These are phyloP conservation scores for Aegithalos caudatus DNA, from an alignment of 2,113 vertebrate genomes.

Conservation along the genomic window DNA sequence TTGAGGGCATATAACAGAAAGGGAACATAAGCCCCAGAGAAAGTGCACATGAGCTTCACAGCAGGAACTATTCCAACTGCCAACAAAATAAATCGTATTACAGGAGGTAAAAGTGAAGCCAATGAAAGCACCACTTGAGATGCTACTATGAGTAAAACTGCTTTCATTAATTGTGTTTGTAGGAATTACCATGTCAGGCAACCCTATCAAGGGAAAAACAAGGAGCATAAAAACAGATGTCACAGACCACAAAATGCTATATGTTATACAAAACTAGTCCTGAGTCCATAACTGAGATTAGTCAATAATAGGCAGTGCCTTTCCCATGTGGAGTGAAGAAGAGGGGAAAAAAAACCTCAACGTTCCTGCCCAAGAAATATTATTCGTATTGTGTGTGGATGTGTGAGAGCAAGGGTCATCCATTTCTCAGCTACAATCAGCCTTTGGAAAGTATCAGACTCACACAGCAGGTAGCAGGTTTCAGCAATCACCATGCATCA, in stretches of 20 bases:
- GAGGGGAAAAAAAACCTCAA: background rate
- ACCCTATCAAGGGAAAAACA: background rate
- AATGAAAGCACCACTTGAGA: background rate
- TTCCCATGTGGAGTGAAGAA: background rate
- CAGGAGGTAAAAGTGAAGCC: background rate
- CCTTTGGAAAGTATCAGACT: slow-evolving; percentile 7
- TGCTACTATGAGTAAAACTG: background rate
- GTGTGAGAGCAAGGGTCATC: slow-evolving; percentile 35
- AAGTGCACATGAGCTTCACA: background rate
- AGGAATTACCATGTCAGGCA: background rate
- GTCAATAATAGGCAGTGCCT: background rate
- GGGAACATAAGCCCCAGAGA: background rate
- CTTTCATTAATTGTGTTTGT: background rate
- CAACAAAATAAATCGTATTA: background rate
- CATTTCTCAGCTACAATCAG: slow-evolving; percentile 21
- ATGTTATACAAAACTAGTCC: background rate
- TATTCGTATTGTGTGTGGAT: background rate
- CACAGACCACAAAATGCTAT: background rate
- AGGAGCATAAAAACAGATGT: background rate
- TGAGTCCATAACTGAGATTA: background rate
- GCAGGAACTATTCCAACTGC: background rate
- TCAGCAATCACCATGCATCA: background rate
- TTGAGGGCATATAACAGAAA: background rate
- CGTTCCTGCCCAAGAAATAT: slow-evolving; percentile 3
- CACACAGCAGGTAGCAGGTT: slow-evolving; percentile 27